Base-by-base conservation (phyloP, 2,888 invertebrate species). In the Trilocha varians region DNA sequence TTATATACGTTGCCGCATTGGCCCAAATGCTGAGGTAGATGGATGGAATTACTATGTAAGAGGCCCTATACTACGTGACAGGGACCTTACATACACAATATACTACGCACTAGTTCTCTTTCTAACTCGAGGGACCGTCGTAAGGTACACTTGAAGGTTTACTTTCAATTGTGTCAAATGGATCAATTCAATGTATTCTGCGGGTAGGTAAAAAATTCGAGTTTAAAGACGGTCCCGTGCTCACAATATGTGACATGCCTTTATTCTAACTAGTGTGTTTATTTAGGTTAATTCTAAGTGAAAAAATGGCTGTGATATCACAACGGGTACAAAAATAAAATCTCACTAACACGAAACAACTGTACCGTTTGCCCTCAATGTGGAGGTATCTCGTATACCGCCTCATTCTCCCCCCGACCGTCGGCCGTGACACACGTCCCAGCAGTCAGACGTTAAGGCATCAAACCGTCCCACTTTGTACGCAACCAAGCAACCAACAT, bases 1-100 rank as follows among this genome's bases (percentile, higher is more conserved):
- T 44, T 36, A 16, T 38, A 69, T 74, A 78, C 72, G 72, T 69
- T 64, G 85, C 83, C 80, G 77, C 69, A 74, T 79, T 77, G 84
- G 84, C 84, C 80, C 82, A 75, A 79, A 79, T 76, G 76, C 78
- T 86, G 87, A 87, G 87, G 87, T 87, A 87, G 87, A 79, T 83
- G 87, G 87, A 87, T 87, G 87, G 87, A 87, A 85, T 87, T 78
- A 80, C 82, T 77, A 83, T 80, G 80, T 74, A 76, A 76, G 70
- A 65, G 78, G 72, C 65, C 82, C 82, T 74, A 53, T 25, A 68
- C 70, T 70, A 66, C 54, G 72, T 71, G 76, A 70, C 63, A 64
- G 75, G 78, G 75, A 67, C 75, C 77, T 76, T 65, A 75, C 80
- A 76, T 67, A 71, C 61, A 71, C 67, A 62, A 63, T 77, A 78